Evolutionary conservation across 2,888 invertebrate genomes (phyloP), one percentile per base, ranked within the genome.

Genomic region (Tinea trinotella): DNA sequence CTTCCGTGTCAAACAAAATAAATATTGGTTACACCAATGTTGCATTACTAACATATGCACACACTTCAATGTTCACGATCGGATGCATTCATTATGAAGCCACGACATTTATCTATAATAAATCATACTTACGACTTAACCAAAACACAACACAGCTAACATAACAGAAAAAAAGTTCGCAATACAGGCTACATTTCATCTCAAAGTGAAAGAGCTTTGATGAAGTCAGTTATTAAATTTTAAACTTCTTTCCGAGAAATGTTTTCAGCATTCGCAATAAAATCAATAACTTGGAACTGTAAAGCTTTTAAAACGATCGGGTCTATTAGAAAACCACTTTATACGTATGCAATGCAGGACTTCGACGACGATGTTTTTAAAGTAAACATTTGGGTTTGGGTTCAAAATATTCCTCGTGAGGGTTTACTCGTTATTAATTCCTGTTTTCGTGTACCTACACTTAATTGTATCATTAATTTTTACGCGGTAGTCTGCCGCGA

Each of bases 1-100:
- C 82, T 74, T 71, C 70, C 73, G 68, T 64, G 62, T 50, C 24
- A 17, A 19, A 48, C 48, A n/a, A 24, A 24, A 24, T 44, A 13
- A n/a, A n/a, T 44, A 46, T 46, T 19, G 46, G 18, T 65, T 65
- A 40, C 54, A 48, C 53, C 20, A 49, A 12, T 54, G 34, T 12
- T 40, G 40, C 40, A 40, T 40, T 40, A 12, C 2, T n/a, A 15
- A 12, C 13, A 40, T 40, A 40, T 40, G 40, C 40, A 40, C 1
- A 34, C 40, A 40, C 40, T 12, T 6, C 4, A 13, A 13, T 40
- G 40, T 44, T 34, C 10, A 40, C 40, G 40, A 40, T 12, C 12
- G 35, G 35, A 15, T 46, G 46, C 18, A 46, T 18, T 46, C 17
- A 48, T 48, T 48, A 48, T 48, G 20, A 48, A 15, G 19, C n/a